Conservation (phyloP, 2,113 vertebrate species). For the Hippocampus guttulatus region DNA sequence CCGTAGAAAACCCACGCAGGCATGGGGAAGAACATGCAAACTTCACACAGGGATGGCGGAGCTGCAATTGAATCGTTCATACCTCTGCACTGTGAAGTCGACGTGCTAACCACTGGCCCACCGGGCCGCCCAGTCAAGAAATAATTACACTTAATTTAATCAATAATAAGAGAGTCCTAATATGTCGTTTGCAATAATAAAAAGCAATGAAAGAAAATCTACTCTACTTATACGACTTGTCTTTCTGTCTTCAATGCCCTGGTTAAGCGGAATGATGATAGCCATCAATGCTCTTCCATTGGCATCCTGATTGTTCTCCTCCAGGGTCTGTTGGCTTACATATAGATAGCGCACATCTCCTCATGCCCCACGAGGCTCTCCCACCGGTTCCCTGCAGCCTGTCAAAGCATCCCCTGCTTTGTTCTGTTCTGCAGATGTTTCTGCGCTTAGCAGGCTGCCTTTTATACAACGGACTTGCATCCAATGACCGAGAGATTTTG, state of each 20-base stretch:
- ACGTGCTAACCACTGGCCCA: too few species aligned
- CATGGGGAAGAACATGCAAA: too few species aligned
- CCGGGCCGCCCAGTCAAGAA: too few species aligned
- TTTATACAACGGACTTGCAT: neutral
- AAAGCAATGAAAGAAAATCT: neutral
- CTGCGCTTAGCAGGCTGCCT: neutral
- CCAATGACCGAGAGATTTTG: neutral
- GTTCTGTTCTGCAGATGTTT: neutral
- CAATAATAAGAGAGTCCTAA: too few species aligned
- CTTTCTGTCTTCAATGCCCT: too few species aligned
- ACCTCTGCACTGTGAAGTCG: too few species aligned
- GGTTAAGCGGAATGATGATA: too few species aligned
- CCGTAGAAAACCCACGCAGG: too few species aligned
- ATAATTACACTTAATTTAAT: too few species aligned
- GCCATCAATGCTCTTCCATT: neutral
- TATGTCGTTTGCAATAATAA: neutral
- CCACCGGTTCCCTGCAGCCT: neutral
- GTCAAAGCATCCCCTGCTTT: neutral
- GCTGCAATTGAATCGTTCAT: too few species aligned
- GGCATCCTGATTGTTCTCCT: neutral
- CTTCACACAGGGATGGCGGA: too few species aligned
- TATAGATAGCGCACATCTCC: neutral
- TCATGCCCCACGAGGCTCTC: neutral
- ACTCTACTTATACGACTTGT: neutral
- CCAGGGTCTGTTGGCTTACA: neutral